These are phyloP conservation scores for Chelonus formosanus DNA, from an alignment of 2,888 invertebrate genomes.

Conservation along the genomic window DNA sequence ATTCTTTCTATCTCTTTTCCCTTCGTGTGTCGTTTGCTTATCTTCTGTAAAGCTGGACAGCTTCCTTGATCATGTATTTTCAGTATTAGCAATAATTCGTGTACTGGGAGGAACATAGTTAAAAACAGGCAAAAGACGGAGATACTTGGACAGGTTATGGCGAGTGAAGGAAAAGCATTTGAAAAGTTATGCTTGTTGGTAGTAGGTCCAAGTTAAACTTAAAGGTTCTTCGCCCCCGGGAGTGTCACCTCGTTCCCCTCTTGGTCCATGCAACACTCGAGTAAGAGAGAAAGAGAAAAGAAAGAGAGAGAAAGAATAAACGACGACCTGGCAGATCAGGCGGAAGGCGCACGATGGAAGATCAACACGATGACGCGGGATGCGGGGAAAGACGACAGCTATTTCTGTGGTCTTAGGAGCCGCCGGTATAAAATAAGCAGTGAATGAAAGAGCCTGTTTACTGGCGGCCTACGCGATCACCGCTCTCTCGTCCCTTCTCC, in stretches of 20 bases:
- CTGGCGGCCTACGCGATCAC: conserved; percentile 61
- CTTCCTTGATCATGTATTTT: no score
- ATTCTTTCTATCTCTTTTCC: conserved; percentile 31
- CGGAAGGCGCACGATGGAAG: conserved; percentile 31
- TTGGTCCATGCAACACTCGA: not conserved
- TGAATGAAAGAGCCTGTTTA: conserved; percentile 65
- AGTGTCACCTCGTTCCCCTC: conserved; percentile 12
- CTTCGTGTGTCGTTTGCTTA: not conserved
- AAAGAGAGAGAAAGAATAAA: conserved; percentile 23
- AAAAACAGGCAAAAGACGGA: no score
- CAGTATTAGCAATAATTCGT: no score
- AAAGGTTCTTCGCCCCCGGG: conserved; percentile 27
- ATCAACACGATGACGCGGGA: conserved; percentile 34
- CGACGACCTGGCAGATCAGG: conserved; percentile 24
- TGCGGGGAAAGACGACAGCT: conserved; percentile 54
- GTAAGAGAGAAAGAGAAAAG: not conserved
- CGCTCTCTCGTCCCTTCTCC: conserved; percentile 43
- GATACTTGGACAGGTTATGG: conserved; percentile 6
- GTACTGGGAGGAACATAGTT: no score
- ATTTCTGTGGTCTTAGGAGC: conserved; percentile 63
- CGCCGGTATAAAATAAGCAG: conserved; percentile 62
- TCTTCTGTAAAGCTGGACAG: no score
- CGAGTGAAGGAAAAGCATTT: conserved; percentile 5
- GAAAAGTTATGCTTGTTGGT: conserved; percentile 23
- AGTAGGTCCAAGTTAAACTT: not conserved